These are phyloP conservation scores for Eidolon dupreanum DNA, from an alignment of 2,797 vertebrate genomes.

Conservation along the genomic window DNA sequence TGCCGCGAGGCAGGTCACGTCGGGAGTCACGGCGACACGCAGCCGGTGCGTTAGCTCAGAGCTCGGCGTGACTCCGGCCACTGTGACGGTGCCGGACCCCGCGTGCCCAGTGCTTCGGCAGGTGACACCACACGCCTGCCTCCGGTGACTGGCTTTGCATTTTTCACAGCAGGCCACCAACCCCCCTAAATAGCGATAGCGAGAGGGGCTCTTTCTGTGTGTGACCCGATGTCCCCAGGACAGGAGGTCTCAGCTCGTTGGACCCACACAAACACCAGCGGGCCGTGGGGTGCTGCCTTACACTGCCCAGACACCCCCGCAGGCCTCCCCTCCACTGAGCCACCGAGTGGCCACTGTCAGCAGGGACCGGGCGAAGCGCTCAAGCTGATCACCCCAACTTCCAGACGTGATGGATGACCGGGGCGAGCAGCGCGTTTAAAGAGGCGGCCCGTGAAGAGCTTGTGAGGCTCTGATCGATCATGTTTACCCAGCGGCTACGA, in stretches of 20 bases:
- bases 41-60: background rate
- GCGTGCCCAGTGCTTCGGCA: background rate
- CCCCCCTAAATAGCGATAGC: background rate
- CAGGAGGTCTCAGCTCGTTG: too few relatives aligned
- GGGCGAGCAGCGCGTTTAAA: slow-evolving; percentile 60
- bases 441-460: slow-evolving; percentile 31
- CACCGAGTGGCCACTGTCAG: slow-evolving; percentile 16
- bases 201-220: too few relatives aligned
- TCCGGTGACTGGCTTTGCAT: slow-evolving; percentile 64
- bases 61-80: slow-evolving; percentile 60
- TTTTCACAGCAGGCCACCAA: slow-evolving; percentile 56
- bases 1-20: background rate
- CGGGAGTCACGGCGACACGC: accelerated
- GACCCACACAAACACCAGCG: too few relatives aligned
- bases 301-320: too few relatives aligned
- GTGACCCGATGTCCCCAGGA: too few relatives aligned
- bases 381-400: slow-evolving; percentile 33
- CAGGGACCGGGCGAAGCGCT: background rate
- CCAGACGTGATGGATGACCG: slow-evolving; percentile 56
- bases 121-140: background rate
- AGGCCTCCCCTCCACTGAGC: too few relatives aligned
- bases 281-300: too few relatives aligned
- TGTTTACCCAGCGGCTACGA: slow-evolving; percentile 54
- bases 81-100: slow-evolving; percentile 26
- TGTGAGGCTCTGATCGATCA: slow-evolving; percentile 56